Evolutionary conservation across 1,140 invertebrate genomes (phyloP).

Genomic region (Heliconius eleuchia): DNA sequence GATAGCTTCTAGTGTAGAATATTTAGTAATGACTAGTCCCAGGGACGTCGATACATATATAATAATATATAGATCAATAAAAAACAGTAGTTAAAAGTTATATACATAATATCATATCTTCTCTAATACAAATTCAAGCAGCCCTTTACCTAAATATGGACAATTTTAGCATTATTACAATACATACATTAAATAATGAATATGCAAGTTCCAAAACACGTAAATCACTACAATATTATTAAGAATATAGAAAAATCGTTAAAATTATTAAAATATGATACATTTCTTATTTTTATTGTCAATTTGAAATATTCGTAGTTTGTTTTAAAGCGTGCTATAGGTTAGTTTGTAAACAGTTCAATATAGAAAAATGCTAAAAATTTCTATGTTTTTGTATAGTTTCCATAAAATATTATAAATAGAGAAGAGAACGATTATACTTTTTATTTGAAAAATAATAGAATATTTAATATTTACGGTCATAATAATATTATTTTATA

Average conservation of each 20-base stretch:
- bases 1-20: no score
- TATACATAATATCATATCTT: background rate
- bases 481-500: background rate
- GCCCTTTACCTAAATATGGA: background rate
- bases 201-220: background rate
- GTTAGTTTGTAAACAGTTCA: background rate
- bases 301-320: background rate
- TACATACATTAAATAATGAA: background rate
- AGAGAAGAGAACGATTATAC: no score
- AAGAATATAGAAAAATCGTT: background rate
- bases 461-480: no score
- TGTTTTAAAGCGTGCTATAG: background rate
- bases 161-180: background rate
- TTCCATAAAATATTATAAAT: background rate
- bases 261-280: conserved; percentile 7
- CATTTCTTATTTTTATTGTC: background rate
- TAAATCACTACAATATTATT: background rate
- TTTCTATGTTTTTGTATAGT: background rate
- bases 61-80: background rate
- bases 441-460: no score
- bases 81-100: background rate
- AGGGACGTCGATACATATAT: no score
- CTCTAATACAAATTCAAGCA: background rate
- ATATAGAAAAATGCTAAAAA: background rate
- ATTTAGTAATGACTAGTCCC: no score